Evolutionary conservation across 2,888 invertebrate genomes (phyloP), one percentile per base, ranked within the genome.

Genomic region (Nebria brevicollis): DNA sequence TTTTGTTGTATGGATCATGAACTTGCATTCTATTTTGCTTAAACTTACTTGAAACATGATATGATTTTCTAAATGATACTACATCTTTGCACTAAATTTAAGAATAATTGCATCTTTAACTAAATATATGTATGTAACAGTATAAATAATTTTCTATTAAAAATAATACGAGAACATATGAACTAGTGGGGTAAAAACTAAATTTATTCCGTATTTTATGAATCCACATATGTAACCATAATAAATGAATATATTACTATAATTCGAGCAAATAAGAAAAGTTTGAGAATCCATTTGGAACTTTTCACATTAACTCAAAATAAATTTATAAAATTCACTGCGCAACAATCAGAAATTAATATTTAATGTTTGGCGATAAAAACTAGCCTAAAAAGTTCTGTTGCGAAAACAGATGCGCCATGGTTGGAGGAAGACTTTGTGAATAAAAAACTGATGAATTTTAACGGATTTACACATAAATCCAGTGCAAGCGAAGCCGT

Each of bases 271-370:
- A 26, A 34, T 8, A 72, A 72, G 7, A 7, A 34, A 72, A 64
- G 15, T 72, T n/a, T 72, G 43, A 72, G 68, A 72, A 42, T 13
- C 34, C 43, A 77, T 25, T 34, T 10, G n/a, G 75, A 80, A 80
- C 75, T 80, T 80, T 34, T 4, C 65, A 11, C 75, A 75, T 80
- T 75, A 80, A 75, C 68, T 34, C 43, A n/a, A 66, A 75, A 80
- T 80, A 80, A 72, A 68, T 80, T 70, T 80, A 80, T 75, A 75
- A 80, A 80, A 80, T 80, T 80, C 80, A 80, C 54, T 26, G 43
- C 64, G 66, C 72, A 75, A 79, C 75, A 79, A 79, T 79, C 74
- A 75, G 72, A 80, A 80, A 80, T 80, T 80, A 80, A 80, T 80
- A 80, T 80, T 80, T 80, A 80, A 80, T 80, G 80, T 72, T n/a